Conservation (phyloP, 2,113 vertebrate genomes). For the Ophthalmolycus amberensis region DNA sequence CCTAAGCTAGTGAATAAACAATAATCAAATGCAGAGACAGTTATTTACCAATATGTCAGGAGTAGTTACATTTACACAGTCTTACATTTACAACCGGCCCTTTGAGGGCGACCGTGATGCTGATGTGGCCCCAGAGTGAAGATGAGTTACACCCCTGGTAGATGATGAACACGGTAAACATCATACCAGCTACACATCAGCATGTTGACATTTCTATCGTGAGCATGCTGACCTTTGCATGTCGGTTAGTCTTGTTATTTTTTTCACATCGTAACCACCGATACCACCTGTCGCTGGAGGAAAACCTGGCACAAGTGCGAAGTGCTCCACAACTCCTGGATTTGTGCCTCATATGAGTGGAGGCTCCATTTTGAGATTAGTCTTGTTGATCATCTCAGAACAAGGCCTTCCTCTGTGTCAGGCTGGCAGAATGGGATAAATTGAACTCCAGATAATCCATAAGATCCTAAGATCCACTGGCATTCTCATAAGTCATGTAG, state of each 20-base stretch:
- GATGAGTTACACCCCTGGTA: too few relatives aligned
- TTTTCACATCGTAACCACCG: background rate
- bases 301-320: background rate
- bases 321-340: background rate
- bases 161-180: background rate
- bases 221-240: background rate
- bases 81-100: too few relatives aligned
- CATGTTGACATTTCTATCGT: background rate
- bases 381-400: constrained; percentile 48
- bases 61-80: too few relatives aligned
- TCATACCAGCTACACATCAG: background rate
- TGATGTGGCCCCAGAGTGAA: too few relatives aligned
- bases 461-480: constrained; percentile 50
- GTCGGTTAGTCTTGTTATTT: background rate
- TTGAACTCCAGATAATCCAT: constrained; percentile 65
- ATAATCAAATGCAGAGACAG: too few relatives aligned
- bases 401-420: constrained; percentile 71
- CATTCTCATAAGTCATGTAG: constrained; percentile 38
- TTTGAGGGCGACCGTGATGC: too few relatives aligned
- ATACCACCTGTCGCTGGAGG: background rate
- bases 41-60: too few relatives aligned
- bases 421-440: constrained; percentile 57
- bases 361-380: constrained; percentile 58
- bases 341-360: constrained; percentile 8
- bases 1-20: too few relatives aligned